Evolutionary conservation across 1,140 invertebrate species (phyloP).

Genomic region (Temnothorax curvispinosus): DNA sequence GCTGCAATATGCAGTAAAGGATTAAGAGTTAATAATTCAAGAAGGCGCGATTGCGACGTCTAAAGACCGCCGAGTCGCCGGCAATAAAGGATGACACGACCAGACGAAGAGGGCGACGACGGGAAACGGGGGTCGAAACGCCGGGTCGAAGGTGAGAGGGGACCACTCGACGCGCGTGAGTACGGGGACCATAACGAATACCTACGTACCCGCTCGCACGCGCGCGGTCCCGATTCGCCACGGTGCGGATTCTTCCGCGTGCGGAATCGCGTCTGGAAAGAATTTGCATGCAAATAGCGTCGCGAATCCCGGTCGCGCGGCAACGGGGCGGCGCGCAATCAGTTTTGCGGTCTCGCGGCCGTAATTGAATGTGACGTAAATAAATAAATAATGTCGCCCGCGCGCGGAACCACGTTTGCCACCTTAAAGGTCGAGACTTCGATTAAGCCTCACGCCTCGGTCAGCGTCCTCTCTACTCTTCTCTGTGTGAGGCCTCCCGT

Average conservation of each 20-base stretch:
- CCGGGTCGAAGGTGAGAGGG: constrained; percentile 69
- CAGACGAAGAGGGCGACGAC: constrained; percentile 20
- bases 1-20: constrained; percentile 67
- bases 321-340: constrained; percentile 73
- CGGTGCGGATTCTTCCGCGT: constrained; percentile 70
- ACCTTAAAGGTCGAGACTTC: constrained; percentile 80
- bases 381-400: constrained; percentile 84
- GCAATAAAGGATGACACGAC: constrained; percentile 59
- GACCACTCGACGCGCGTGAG: constrained; percentile 7
- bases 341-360: constrained; percentile 80
- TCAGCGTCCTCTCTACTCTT: constrained; percentile 68
- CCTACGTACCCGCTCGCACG: constrained; percentile 1
- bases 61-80: constrained; percentile 60
- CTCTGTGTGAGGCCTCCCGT: constrained; percentile 44
- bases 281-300: constrained; percentile 84
- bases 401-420: constrained; percentile 68
- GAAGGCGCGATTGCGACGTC: constrained; percentile 57
- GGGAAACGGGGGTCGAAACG: constrained; percentile 66
- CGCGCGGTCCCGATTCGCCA: constrained; percentile 67
- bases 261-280: constrained; percentile 65
- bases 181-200: constrained; percentile 14
- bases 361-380: constrained; percentile 84
- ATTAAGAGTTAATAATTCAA: constrained; percentile 73
- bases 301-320: constrained; percentile 71
- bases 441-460: constrained; percentile 77